Conservation (phyloP, 2,888 invertebrate genomes). For the Ormyrus pomaceus region DNA sequence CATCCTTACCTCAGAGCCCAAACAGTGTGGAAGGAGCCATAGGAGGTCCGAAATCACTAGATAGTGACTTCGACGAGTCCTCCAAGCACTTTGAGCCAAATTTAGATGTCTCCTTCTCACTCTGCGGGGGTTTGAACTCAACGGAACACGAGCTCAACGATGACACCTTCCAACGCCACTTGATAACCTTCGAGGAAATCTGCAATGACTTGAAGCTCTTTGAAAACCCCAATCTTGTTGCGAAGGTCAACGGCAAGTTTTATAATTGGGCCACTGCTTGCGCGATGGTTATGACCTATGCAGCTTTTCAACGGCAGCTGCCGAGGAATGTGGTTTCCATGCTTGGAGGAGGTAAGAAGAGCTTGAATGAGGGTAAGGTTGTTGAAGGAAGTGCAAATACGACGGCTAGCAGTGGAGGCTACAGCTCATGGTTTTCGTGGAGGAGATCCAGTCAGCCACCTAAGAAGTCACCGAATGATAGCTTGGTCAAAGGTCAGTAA, state of each 20-base stretch:
- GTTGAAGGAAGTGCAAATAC: slow-evolving; percentile 43
- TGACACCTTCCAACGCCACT: slow-evolving; percentile 80
- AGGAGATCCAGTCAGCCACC: slow-evolving; percentile 71
- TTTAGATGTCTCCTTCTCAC: slow-evolving; percentile 83
- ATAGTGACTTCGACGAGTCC: slow-evolving; percentile 89
- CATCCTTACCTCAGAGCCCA: slow-evolving; percentile 95
- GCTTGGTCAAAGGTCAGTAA: no score
- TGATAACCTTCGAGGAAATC: slow-evolving; percentile 78
- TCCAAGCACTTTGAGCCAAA: slow-evolving; percentile 65
- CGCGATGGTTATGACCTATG: slow-evolving; percentile 91
- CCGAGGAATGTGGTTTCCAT: slow-evolving; percentile 78
- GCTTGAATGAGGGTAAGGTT: slow-evolving; percentile 58
- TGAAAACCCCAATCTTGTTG: slow-evolving; percentile 88
- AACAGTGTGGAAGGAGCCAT: slow-evolving; percentile 89
- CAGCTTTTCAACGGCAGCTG: slow-evolving; percentile 90
- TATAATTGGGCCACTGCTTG: slow-evolving; percentile 95
- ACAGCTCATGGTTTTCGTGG: slow-evolving; percentile 80
- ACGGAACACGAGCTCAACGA: slow-evolving; percentile 77
- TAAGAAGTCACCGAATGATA: slow-evolving; percentile 46
- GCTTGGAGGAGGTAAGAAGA: slow-evolving; percentile 68
- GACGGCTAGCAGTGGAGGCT: slow-evolving; percentile 64
- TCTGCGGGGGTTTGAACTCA: slow-evolving; percentile 83
- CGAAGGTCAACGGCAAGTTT: slow-evolving; percentile 91
- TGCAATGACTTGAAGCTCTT: slow-evolving; percentile 85
- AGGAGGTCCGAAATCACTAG: slow-evolving; percentile 82